phyloP scores from a whole-genome alignment of 2,113 vertebrate species.

The Xiphias gladius region DNA sequence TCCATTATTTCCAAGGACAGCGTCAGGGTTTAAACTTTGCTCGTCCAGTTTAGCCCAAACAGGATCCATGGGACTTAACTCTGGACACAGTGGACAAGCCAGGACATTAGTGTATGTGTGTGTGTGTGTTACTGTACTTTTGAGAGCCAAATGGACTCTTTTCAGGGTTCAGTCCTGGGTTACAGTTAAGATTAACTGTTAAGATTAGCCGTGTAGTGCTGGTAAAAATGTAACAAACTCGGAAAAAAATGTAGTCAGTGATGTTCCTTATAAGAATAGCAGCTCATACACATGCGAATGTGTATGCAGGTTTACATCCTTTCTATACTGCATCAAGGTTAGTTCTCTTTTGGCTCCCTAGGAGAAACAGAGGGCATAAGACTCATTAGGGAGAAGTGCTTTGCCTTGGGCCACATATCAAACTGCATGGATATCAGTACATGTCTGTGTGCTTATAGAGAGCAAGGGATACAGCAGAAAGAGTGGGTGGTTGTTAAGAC shows the following conservation, averaged over 20 bases:
- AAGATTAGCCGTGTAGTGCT: conserved; percentile 1
- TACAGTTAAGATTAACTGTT: background rate
- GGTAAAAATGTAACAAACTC: background rate
- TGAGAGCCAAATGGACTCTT: background rate
- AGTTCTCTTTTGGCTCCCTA: conserved; percentile 62
- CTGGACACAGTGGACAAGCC: background rate
- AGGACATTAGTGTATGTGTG: background rate
- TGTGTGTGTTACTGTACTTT: background rate
- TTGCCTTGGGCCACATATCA: conserved; percentile 75
- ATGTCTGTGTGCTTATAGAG: conserved; percentile 48
- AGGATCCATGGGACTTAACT: background rate
- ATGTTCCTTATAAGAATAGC: conserved; percentile 11
- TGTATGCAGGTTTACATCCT: conserved; percentile 63
- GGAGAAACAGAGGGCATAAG: conserved; percentile 73
- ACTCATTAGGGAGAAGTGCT: conserved; percentile 79
- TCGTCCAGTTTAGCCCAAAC: background rate
- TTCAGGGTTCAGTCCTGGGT: background rate
- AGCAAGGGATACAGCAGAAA: conserved; percentile 36
- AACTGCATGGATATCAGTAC: conserved; percentile 53
- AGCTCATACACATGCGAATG: conserved; percentile 23
- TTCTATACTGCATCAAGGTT: conserved; percentile 72
- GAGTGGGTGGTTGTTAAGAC: conserved; percentile 47
- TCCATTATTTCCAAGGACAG: background rate
- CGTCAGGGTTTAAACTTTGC: background rate
- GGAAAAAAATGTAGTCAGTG: conserved; percentile 24